These are phyloP conservation scores for Lanistes nyassanus DNA, from an alignment of 1,140 invertebrate genomes.

Conservation along the genomic window DNA sequence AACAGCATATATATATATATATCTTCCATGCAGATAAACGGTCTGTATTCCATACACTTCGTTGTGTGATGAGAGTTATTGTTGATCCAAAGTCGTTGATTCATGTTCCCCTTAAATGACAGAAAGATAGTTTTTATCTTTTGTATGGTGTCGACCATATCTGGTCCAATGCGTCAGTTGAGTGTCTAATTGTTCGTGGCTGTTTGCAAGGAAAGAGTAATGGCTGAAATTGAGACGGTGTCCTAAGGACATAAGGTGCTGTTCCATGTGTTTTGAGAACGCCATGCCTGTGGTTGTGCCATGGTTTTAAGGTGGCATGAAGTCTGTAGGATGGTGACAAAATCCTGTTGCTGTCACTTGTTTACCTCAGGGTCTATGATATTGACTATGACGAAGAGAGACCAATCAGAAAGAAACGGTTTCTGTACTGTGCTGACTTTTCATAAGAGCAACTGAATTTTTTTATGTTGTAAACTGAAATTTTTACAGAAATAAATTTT, in stretches of 20 bases:
- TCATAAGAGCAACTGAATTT: slow-evolving; percentile 21
- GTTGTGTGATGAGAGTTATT: no score
- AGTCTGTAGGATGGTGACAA: slow-evolving; percentile 2
- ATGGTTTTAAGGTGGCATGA: background rate
- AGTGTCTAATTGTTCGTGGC: no score
- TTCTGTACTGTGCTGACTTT: slow-evolving; percentile 20
- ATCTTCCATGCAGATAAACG: background rate
- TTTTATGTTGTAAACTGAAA: slow-evolving; percentile 8
- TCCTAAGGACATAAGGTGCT: slow-evolving; percentile 17
- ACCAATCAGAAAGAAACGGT: slow-evolving; percentile 21
- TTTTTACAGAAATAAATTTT: slow-evolving; percentile 23
- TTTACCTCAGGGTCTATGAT: slow-evolving; percentile 20
- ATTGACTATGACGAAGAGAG: slow-evolving; percentile 12
- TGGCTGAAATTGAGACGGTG: background rate
- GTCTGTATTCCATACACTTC: no score
- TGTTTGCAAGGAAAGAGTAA: background rate
- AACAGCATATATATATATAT: background rate
- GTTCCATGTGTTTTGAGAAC: slow-evolving; percentile 13
- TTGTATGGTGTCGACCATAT: no score
- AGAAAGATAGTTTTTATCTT: no score
- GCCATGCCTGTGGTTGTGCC: background rate
- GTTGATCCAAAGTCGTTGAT: no score
- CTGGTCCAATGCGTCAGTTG: no score
- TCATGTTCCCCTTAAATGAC: no score
- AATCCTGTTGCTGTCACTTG: slow-evolving; percentile 17